Conservation (phyloP, 2,888 invertebrate genomes). For the Drosophila anomelani region DNA sequence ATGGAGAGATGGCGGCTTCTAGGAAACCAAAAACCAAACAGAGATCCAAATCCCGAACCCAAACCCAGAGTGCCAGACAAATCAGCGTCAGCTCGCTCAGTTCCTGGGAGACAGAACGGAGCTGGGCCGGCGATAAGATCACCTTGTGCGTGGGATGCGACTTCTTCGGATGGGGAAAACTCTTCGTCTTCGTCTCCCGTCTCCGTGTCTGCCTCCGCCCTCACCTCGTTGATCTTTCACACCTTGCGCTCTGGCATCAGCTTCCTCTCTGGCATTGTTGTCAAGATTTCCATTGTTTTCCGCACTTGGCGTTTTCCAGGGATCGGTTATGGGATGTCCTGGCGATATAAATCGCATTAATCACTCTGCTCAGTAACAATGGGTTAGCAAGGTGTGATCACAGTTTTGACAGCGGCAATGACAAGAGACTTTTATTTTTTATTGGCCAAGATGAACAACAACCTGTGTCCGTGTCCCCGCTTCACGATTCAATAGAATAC, state of each 20-base stretch:
- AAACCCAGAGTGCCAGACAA: conserved; percentile 58
- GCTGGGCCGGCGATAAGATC: conserved; percentile 41
- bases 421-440: conserved; percentile 55
- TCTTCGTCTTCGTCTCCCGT: background rate
- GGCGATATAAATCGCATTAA: conserved; percentile 75
- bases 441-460: conserved; percentile 38
- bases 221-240: conserved; percentile 58
- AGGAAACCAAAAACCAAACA: conserved; percentile 35
- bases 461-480: conserved; percentile 49
- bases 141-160: conserved; percentile 33
- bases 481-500: conserved; percentile 34
- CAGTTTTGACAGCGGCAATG: conserved; percentile 68
- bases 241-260: conserved; percentile 51
- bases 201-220: background rate
- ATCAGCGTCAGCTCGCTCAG: conserved; percentile 58
- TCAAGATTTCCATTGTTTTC: conserved; percentile 49
- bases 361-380: conserved; percentile 47
- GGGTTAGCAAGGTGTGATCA: conserved; percentile 65
- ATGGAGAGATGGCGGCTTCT: conserved; percentile 48
- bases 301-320: conserved; percentile 42
- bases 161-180: conserved; percentile 13
- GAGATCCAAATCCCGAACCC: background rate
- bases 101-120: conserved; percentile 47
- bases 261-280: conserved; percentile 51
- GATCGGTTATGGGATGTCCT: conserved; percentile 47